phyloP scores from a whole-genome alignment of 2,888 invertebrate genomes.

The Drosophila mettleri region DNA sequence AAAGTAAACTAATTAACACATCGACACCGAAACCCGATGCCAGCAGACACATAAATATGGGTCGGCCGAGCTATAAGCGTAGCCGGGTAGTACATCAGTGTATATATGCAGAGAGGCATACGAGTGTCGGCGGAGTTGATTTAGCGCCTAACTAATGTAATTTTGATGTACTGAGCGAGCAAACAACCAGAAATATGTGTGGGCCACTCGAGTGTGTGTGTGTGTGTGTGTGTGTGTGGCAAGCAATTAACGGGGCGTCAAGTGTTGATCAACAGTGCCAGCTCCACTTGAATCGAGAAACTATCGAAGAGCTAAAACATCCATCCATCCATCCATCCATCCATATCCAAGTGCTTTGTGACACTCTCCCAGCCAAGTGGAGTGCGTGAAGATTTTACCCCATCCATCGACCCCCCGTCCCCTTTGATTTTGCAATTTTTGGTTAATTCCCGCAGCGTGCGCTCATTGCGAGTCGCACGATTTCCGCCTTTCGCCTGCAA shows the following conservation, averaged over 20 bases:
- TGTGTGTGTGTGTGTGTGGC: conserved; percentile 40
- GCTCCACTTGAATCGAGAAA: conserved; percentile 28
- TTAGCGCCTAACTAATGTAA: conserved; percentile 62
- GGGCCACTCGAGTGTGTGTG: conserved; percentile 8
- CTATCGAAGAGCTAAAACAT: conserved; percentile 14
- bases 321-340: too few species aligned
- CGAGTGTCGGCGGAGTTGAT: conserved; percentile 27
- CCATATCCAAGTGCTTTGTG: conserved; percentile 51
- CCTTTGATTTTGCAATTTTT: conserved; percentile 8
- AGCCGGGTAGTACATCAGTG: conserved; percentile 3
- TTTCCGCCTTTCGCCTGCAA: conserved; percentile 71
- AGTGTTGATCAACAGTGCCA: conserved; percentile 48
- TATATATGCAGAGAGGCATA: conserved; percentile 2
- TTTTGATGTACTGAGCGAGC: conserved; percentile 66
- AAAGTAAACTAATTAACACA: conserved; percentile 71
- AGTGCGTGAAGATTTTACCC: conserved; percentile 2
- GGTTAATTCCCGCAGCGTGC: conserved; percentile 45
- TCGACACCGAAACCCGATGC: conserved; percentile 48
- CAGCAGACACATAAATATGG: conserved; percentile 44
- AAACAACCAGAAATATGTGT: conserved; percentile 28
- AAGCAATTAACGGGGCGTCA: conserved; percentile 63
- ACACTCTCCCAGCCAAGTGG: conserved; percentile 40
- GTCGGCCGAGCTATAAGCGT: conserved; percentile 39
- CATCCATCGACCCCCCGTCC: not conserved
- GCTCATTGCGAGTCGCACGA: conserved; percentile 33